Percentiles rank a stretch among this genome's conserved stretches.
phyloP scores from a whole-genome alignment of 2,797 vertebrate genomes.

The Urophycis tenuis region DNA sequence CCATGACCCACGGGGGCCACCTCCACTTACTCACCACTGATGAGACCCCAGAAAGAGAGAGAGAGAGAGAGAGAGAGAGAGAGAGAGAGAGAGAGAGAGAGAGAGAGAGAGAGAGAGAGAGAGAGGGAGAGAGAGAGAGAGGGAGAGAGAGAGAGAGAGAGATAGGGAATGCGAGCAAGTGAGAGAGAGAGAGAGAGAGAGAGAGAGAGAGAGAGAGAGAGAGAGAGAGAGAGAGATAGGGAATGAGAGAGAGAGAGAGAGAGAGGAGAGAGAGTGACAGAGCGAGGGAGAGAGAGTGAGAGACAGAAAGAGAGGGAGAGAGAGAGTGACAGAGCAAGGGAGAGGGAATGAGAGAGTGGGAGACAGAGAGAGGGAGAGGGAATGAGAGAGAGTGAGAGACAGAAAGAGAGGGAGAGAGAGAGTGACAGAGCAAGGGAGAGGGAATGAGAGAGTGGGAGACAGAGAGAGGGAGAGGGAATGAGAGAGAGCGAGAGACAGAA shows the following conservation, averaged over 20 bases:
- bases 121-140: conserved; percentile 3
- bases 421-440: too few relatives aligned
- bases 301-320: not conserved
- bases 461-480: not conserved
- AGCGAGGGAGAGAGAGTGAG: conserved; percentile 6
- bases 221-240: not conserved
- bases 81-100: too few relatives aligned
- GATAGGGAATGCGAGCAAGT: too few relatives aligned
- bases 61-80: not conserved
- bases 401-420: conserved; percentile 2
- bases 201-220: not conserved
- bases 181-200: too few relatives aligned
- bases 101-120: too few relatives aligned
- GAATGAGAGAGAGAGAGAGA: conserved; percentile 3
- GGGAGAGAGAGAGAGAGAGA: conserved; percentile 2
- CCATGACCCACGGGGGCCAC: conserved; percentile 25
- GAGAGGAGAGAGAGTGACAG: too few relatives aligned
- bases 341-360: too few relatives aligned
- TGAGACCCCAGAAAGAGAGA: conserved; percentile 13
- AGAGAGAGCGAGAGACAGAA: not conserved
- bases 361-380: not conserved
- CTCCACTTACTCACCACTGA: conserved; percentile 37
- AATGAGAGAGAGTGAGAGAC: not conserved
- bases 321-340: too few relatives aligned
- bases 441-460: not conserved